Base-by-base conservation (phyloP, 2,888 invertebrate species). In the Tuberolachnus salignus region DNA sequence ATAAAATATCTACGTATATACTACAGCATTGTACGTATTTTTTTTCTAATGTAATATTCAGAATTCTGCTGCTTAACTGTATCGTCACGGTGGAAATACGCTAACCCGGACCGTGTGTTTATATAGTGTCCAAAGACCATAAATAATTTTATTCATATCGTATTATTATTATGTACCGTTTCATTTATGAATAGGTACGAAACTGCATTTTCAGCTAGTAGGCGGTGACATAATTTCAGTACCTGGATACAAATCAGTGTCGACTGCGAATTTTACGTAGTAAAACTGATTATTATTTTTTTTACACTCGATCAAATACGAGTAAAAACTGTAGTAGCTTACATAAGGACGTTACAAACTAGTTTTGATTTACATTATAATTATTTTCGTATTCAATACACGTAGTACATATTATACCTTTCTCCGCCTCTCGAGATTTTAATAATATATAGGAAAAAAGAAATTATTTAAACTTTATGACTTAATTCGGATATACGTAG, bases 331-430 rank as follows among this genome's bases (percentile, higher is more conserved):
- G n/a, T n/a, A n/a, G n/a, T n/a, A n/a, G n/a, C 34, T 34, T 34
- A 34, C 34, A 34, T 34, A 34, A 34, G 34, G 34, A 6, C 34
- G 6, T n/a, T 34, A 34, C 6, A 70, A n/a, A 57, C 23, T 23
- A 9, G 70, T 71, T n/a, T 59, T 57, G 10, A 71, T 71, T 70
- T 57, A 16, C 53, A 14, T 55, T 44, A 57, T 44, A 44, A 70
- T n/a, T n/a, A n/a, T 44, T 53, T 70, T 55, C 8, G 14, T 55
- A 23, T 59, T 44, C n/a, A 46, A 66, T 8, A 23, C 16, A 57
- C 59, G 1, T 14, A 23, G n/a, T 11, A 70, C 13, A n/a, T n/a
- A 23, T 57, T 44, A n/a, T 1, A 16, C 70, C 23, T 57, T 70
- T 57, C 57, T 44, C 44, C 44, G 3, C 1, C 6, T 23, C 11